phyloP scores from a whole-genome alignment of 2,797 vertebrate genomes.

The Lagorchestes hirsutus region DNA sequence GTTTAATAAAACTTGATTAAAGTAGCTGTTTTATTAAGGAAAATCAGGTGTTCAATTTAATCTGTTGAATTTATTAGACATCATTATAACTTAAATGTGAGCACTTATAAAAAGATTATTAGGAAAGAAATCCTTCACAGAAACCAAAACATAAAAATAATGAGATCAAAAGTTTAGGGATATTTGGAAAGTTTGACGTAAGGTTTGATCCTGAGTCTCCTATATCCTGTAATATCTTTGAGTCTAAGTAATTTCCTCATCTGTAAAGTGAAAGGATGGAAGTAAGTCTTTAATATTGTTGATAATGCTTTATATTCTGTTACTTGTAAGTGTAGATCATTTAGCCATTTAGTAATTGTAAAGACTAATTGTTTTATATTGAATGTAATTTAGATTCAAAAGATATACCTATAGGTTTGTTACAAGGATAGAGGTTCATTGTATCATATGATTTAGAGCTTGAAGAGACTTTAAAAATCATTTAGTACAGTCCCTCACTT shows the following conservation, averaged over 20 bases:
- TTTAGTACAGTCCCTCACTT: neutral
- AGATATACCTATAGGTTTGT: neutral
- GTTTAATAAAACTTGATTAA: conserved; percentile 30
- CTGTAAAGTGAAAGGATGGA: neutral
- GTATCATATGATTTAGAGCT: neutral
- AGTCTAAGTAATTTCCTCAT: neutral
- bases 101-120: neutral
- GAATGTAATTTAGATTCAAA: neutral
- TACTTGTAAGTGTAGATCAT: neutral
- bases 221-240: neutral
- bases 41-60: conserved; percentile 29
- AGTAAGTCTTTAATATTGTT: neutral
- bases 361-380: neutral
- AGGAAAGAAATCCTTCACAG: neutral
- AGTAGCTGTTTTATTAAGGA: conserved; percentile 52
- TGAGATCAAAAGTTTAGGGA: neutral
- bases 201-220: neutral
- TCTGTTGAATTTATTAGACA: conserved; percentile 50
- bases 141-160: conserved; percentile 2
- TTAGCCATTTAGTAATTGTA: neutral
- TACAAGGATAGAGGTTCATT: neutral
- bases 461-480: neutral
- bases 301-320: neutral
- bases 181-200: neutral
- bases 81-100: neutral